phyloP scores from a whole-genome alignment of 2,888 invertebrate genomes.

The Idaea dimidiata region DNA sequence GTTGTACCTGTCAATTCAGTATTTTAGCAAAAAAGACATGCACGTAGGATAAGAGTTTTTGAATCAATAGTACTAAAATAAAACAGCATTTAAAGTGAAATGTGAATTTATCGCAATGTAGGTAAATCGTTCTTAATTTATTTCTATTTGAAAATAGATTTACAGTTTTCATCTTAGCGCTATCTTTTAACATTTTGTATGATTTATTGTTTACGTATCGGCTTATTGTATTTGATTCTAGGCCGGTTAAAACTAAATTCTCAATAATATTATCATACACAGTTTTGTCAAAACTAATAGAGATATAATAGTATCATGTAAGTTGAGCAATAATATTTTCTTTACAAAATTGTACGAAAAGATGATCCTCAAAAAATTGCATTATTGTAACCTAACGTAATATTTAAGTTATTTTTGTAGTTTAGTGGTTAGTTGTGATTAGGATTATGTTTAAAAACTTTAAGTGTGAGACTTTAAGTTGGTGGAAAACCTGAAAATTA shows the following conservation, averaged over 20 bases:
- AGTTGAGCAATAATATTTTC: conserved; percentile 26
- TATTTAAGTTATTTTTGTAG: background rate
- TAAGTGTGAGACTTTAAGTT: background rate
- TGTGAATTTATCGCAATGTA: conserved; percentile 74
- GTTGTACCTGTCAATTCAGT: conserved; percentile 66
- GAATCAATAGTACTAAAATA: conserved; percentile 49
- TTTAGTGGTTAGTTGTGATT: background rate
- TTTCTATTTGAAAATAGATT: conserved; percentile 46
- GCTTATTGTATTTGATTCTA: conserved; percentile 27
- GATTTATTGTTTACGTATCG: conserved; percentile 45
- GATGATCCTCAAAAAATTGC: background rate
- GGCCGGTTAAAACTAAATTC: conserved; percentile 23
- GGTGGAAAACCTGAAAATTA: background rate
- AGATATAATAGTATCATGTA: conserved; percentile 29
- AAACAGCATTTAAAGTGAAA: conserved; percentile 58
- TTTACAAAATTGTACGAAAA: no score
- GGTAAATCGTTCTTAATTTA: conserved; percentile 44
- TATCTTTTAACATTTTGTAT: conserved; percentile 34
- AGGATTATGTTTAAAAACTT: background rate
- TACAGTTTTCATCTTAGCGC: conserved; percentile 42
- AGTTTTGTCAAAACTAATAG: conserved; percentile 59
- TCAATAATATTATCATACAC: conserved; percentile 21
- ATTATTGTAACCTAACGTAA: background rate
- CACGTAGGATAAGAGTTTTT: conserved; percentile 47
- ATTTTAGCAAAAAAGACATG: conserved; percentile 64